Evolutionary conservation across 92 coral and sea anemone species (phyloP).

Genomic region (Desmophyllum pertusum): DNA sequence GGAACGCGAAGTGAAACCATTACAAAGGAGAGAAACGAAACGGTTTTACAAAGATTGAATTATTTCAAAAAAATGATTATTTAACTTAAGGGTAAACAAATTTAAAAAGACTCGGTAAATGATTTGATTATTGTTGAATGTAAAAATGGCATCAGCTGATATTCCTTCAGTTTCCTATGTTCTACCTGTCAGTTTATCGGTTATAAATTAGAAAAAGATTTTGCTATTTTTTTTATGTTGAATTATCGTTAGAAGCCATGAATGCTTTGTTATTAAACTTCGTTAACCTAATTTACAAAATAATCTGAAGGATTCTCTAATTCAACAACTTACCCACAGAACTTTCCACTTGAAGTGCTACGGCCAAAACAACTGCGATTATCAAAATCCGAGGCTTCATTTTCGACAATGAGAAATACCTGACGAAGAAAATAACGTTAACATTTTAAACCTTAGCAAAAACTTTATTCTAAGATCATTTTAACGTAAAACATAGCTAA

Average conservation of each 20-base stretch:
- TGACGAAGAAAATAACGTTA: neutral
- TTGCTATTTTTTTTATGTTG: neutral
- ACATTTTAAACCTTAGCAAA: neutral
- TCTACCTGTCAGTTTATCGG: too few relatives aligned
- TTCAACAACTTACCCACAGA: conserved; percentile 22
- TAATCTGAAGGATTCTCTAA: neutral
- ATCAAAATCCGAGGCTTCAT: conserved; percentile 23
- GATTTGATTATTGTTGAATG: neutral
- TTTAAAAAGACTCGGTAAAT: neutral
- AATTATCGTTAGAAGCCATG: neutral
- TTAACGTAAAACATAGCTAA: neutral
- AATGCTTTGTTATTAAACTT: conserved; percentile 33
- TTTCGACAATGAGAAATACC: neutral
- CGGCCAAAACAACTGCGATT: conserved; percentile 11
- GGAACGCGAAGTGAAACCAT: neutral
- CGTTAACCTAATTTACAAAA: conserved; percentile 18
- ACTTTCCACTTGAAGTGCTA: conserved; percentile 26
- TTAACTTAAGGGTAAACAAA: neutral
- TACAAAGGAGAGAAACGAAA: neutral
- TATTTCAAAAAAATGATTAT: neutral
- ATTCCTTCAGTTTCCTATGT: neutral
- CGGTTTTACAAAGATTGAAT: neutral
- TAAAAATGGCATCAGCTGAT: neutral
- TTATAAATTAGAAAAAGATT: neutral
- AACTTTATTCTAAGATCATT: neutral